Percentiles rank a stretch among this genome's conserved stretches.
Evolutionary conservation across 2,888 invertebrate species (phyloP).

Genomic region (Acronicta leporina): DNA sequence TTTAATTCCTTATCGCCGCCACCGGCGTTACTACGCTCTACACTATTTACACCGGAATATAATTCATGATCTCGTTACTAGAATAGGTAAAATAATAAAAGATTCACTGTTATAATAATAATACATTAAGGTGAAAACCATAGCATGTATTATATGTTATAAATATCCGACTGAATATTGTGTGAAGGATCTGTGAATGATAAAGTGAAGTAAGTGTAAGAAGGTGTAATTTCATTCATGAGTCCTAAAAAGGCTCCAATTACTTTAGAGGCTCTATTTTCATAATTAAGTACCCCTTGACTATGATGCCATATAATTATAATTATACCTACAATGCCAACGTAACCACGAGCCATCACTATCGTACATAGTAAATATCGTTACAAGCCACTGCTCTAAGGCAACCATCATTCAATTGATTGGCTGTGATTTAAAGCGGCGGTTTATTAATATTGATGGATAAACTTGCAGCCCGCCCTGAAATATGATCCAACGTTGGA

Average conservation of each 20-base stretch:
- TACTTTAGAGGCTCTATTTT: not conserved
- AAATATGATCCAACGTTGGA: slow-evolving; percentile 43
- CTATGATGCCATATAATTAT: not conserved
- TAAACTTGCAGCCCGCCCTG: slow-evolving; percentile 37
- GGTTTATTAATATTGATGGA: slow-evolving; percentile 48
- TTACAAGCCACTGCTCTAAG: slow-evolving; percentile 24
- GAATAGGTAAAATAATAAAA: slow-evolving; percentile 42
- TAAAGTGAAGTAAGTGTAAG: not conserved
- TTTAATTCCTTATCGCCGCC: slow-evolving; percentile 87
- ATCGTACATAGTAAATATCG: slow-evolving; percentile 19
- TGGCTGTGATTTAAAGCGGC: slow-evolving; percentile 39
- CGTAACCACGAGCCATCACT: not conserved
- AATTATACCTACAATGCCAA: not conserved
- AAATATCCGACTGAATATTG: no score
- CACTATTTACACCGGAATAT: slow-evolving; percentile 84
- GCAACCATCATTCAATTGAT: slow-evolving; percentile 44
- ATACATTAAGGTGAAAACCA: not conserved
- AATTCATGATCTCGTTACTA: slow-evolving; percentile 75
- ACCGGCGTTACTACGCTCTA: slow-evolving; percentile 79
- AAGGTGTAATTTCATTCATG: no score
- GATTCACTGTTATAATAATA: slow-evolving; percentile 19
- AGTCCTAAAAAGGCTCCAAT: no score
- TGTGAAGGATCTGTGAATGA: no score
- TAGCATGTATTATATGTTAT: no score
- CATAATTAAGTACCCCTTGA: not conserved